These are phyloP conservation scores for Sarotherodon lohbergeri DNA, from an alignment of 2,113 vertebrate genomes.

Conservation along the genomic window DNA sequence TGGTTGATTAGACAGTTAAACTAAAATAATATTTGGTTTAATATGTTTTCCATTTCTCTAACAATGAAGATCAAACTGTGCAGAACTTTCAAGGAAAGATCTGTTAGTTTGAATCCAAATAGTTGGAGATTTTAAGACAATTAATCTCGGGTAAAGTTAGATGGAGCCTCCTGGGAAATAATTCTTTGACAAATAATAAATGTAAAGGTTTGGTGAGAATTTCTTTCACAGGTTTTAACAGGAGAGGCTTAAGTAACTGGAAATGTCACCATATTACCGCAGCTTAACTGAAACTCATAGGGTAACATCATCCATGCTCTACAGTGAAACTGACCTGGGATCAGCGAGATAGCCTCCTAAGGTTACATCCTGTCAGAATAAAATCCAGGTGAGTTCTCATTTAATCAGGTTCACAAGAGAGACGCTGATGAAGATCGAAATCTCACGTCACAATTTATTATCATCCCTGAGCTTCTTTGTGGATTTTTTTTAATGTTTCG, in stretches of 20 bases:
- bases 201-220: background rate
- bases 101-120: background rate
- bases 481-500: background rate
- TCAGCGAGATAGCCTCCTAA: background rate
- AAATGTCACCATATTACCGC: background rate
- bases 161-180: background rate
- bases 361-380: background rate
- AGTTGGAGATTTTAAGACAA: too few relatives aligned
- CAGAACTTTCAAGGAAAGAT: background rate
- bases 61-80: too few relatives aligned
- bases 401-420: background rate
- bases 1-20: too few relatives aligned
- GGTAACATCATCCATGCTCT: background rate
- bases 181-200: background rate
- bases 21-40: too few relatives aligned
- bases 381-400: background rate
- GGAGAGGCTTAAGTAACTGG: background rate
- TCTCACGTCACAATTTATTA: background rate
- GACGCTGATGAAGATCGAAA: background rate
- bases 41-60: too few relatives aligned
- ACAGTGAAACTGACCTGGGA: background rate
- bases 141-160: background rate
- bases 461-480: background rate
- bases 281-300: background rate
- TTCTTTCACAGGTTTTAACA: background rate